Evolutionary conservation across 2,113 vertebrate genomes (phyloP), one percentile per base, ranked within the genome.

Genomic region (Bombycilla garrulus): DNA sequence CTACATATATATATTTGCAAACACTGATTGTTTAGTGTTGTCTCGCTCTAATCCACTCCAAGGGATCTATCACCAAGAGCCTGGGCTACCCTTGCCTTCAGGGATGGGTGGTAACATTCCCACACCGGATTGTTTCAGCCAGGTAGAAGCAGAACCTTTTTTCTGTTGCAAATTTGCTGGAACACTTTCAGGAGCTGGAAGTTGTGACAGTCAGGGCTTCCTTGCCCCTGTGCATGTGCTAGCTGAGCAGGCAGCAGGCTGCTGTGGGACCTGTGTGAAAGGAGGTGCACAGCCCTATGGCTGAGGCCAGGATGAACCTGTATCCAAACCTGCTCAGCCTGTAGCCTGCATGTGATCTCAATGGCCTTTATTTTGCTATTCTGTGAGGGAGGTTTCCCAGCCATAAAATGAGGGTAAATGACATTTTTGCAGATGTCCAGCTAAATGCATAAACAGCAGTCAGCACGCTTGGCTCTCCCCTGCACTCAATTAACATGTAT

Each of bases 231-330:
- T 18, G 45, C 31, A 15, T 33, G 69, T 44, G 50, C 26, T 26
- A 17, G 87, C 56, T 38, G 67, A 33, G 60, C 48, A 78, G 54
- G 65, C 81, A 93, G 85, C 35, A 44, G 12, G 38, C 23, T 50
- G 28, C 47, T 61, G 76, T 2, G 3, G 24, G 51, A 60, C 24
- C 31, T 40, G 13, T 1, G 1, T 1, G 5, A 62, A 44, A 0
- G 1, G 60, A 64, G 29, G 6, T 69, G 29, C 12, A 29, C 4
- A 5, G 42, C 19, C 28, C 40, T 45, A 35, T 0, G 0, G 50
- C 56, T 4, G 1, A 19, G 31, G 19, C 28, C 25, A 60, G 62
- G n/a, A 48, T 3, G 5, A 90, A 29, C 21, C 23, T 38, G 18
- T 13, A 40, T 29, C 38, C 54, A 74, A 67, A 67, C 9, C 69